Conservation (phyloP, 2,888 invertebrate genomes). For the Rhogogaster chlorosoma region DNA sequence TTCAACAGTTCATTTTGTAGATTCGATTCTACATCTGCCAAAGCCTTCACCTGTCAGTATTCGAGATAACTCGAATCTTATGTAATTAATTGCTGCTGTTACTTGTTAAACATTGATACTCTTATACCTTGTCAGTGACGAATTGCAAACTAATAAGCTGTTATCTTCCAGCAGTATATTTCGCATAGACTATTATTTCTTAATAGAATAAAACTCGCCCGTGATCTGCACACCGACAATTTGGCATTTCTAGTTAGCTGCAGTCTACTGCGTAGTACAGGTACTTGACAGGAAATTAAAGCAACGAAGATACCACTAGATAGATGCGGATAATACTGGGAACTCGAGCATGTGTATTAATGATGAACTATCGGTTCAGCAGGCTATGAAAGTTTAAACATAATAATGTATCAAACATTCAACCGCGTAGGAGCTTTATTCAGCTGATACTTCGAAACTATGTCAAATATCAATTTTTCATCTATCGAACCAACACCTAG, state of each 20-base stretch:
- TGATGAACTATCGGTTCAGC: neutral
- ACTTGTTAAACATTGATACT: neutral
- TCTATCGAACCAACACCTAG: neutral
- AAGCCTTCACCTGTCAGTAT: neutral
- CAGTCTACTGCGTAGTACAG: conserved; percentile 22
- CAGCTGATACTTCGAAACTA: neutral
- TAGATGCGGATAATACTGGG: conserved; percentile 40
- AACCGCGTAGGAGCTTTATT: neutral
- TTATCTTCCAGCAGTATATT: neutral
- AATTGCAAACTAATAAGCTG: conserved; percentile 16
- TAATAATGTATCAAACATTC: conserved; percentile 13
- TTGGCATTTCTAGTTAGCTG: neutral
- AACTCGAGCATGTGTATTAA: conserved; percentile 5
- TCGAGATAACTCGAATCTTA: neutral
- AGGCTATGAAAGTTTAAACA: neutral
- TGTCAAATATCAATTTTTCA: neutral
- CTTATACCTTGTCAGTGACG: neutral
- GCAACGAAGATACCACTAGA: conserved; percentile 34
- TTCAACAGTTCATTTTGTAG: neutral
- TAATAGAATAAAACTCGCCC: neutral
- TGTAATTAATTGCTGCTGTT: neutral
- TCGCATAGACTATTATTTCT: neutral
- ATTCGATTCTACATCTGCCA: neutral
- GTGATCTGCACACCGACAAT: neutral
- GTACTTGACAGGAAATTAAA: conserved; percentile 22